Base-by-base conservation (phyloP, 1,140 invertebrate genomes). In the Euura saliciscinereae region DNA sequence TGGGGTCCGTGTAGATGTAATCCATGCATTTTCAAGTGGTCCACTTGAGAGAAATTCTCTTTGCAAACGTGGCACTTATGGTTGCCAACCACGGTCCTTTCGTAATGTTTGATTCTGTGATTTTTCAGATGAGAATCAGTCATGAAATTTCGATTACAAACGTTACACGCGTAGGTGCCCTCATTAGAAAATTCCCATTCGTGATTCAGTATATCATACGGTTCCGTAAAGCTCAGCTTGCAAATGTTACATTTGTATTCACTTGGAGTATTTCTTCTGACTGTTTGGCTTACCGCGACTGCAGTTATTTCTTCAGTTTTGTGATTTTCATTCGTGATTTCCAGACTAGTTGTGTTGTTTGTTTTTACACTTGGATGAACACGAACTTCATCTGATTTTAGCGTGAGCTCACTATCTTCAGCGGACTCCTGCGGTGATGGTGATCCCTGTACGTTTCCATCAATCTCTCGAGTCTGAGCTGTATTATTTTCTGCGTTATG, bases 131-230 rank as follows among this genome's bases (percentile, higher is more conserved):
- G 51, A 5, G 3, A 5, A 8, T 59, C 13, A 59, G 51, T 59
- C 51, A 59, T 59, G 13, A 59, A 59, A 0, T 59, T 59, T 59
- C 51, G 51, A n/a, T 59, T 59, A 59, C 51, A 59, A 3, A 59
- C 51, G 13, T 59, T 4, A 59, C 51, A 59, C 2, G 51, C 51
- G 13, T 59, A 11, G 51, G 51, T 59, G 13, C 51, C 51, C 10
- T 59, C 10, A 59, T 59, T 59, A 59, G 51, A 59, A 59, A 11
- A 59, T 59, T 59, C 51, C 51, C 51, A 59, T 59, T 59, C 51
- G 13, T 59, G 51, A 6, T 59, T n/a, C 8, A 59, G 51, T 6
- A 59, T 59, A 59, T 59, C 6, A 59, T 59, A n/a, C 13, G 51
- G 51, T n/a, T 59, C 51, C 0, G 13, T 6, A 1, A 59, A 59